phyloP scores from a whole-genome alignment of 2,113 vertebrate species.

The Mirounga angustirostris region DNA sequence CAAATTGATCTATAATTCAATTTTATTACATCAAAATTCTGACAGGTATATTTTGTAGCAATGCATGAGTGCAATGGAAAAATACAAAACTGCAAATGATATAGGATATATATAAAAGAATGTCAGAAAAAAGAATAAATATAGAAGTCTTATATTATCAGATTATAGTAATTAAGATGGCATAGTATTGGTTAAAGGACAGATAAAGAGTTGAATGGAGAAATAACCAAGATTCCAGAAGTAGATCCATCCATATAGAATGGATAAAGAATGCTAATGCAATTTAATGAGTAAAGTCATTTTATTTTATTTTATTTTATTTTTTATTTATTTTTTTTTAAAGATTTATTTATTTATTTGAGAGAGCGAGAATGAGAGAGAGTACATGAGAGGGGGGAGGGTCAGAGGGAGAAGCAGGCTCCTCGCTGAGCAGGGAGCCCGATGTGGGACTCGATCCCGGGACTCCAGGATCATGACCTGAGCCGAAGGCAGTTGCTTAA shows the following conservation, averaged over 20 bases:
- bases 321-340: too few species aligned
- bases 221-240: background rate
- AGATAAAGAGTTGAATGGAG: background rate
- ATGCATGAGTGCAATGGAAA: background rate
- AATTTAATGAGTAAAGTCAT: background rate
- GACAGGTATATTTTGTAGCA: background rate
- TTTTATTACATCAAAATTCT: background rate
- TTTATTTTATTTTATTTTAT: background rate
- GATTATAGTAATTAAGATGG: background rate
- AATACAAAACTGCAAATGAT: background rate
- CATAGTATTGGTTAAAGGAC: background rate
- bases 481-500: too few species aligned
- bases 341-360: too few species aligned
- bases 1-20: background rate
- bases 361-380: too few species aligned
- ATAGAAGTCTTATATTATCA: background rate
- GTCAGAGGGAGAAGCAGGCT: too few species aligned
- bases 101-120: background rate
- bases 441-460: too few species aligned
- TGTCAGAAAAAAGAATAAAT: background rate
- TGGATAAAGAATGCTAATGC: background rate
- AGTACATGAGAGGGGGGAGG: too few species aligned
- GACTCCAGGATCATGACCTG: too few species aligned
- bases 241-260: background rate
- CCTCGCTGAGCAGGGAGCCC: too few species aligned